Conservation (phyloP, 1,140 invertebrate species). For the Calliopsis andreniformis region DNA sequence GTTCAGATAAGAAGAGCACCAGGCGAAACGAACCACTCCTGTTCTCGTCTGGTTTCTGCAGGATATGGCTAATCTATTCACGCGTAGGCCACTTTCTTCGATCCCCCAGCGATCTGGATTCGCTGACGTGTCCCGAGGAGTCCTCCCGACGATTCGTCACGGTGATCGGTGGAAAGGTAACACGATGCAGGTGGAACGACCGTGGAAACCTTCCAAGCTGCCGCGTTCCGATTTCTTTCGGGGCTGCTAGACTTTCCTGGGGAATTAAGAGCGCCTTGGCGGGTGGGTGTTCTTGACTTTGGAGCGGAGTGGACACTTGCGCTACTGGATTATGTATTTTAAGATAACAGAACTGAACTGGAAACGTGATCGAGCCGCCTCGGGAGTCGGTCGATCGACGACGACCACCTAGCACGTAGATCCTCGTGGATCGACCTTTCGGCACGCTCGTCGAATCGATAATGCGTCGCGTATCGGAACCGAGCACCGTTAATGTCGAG, state of each 20-base stretch:
- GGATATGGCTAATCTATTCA: conserved; percentile 24
- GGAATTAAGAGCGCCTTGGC: conserved; percentile 7
- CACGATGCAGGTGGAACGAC: conserved; percentile 4
- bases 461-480: conserved; percentile 58
- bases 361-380: conserved; percentile 19
- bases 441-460: conserved; percentile 53
- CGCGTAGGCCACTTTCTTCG: conserved; percentile 25
- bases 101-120: conserved; percentile 17
- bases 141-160: conserved; percentile 23
- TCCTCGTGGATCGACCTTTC: conserved; percentile 31
- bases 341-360: too few species aligned
- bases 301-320: too few species aligned
- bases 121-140: not conserved
- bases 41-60: not conserved
- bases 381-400: conserved; percentile 16
- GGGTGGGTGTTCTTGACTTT: not conserved
- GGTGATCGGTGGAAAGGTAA: conserved; percentile 15
- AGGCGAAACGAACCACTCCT: conserved; percentile 21
- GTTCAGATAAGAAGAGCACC: conserved; percentile 34
- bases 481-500: conserved; percentile 59
- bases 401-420: conserved; percentile 22
- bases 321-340: too few species aligned
- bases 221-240: conserved; percentile 30
- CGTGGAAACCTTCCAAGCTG: conserved; percentile 8
- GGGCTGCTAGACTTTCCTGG: not conserved